Evolutionary conservation across 2,888 invertebrate species (phyloP).

Genomic region (Drosophila parthenogenetica): DNA sequence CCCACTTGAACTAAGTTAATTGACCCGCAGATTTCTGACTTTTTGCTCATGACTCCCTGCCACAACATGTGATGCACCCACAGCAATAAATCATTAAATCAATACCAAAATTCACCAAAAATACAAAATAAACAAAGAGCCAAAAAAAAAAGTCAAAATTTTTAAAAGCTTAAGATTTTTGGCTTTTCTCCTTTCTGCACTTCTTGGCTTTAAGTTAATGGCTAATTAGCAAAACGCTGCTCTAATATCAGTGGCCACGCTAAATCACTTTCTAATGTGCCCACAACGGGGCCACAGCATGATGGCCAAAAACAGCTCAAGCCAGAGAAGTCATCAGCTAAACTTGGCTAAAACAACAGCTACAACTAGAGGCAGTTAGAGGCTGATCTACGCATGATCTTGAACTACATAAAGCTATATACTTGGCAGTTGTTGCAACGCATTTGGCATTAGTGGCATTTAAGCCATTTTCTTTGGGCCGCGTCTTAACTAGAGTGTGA

Average conservation of each 20-base stretch:
- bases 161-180: background rate
- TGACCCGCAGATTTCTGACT: conserved; percentile 13
- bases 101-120: background rate
- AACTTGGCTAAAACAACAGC: conserved; percentile 26
- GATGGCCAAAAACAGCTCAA: conserved; percentile 36
- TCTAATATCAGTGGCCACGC: conserved; percentile 29
- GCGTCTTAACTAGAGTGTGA: conserved; percentile 75
- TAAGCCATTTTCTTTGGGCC: conserved; percentile 37
- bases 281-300: conserved; percentile 51
- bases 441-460: conserved; percentile 34
- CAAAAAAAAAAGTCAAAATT: background rate
- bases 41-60: background rate
- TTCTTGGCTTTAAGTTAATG: conserved; percentile 1
- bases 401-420: conserved; percentile 58
- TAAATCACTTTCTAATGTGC: conserved; percentile 72
- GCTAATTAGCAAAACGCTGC: conserved; percentile 62
- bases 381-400: conserved; percentile 64
- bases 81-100: conserved; percentile 10
- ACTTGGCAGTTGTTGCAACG: conserved; percentile 27
- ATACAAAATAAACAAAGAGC: background rate
- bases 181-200: conserved; percentile 2
- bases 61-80: conserved; percentile 22
- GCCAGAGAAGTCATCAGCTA: conserved; percentile 29
- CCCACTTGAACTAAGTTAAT: conserved; percentile 1
- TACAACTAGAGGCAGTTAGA: conserved; percentile 22